Conservation (phyloP, 2,797 vertebrate species). For the Dermochelys coriacea region DNA sequence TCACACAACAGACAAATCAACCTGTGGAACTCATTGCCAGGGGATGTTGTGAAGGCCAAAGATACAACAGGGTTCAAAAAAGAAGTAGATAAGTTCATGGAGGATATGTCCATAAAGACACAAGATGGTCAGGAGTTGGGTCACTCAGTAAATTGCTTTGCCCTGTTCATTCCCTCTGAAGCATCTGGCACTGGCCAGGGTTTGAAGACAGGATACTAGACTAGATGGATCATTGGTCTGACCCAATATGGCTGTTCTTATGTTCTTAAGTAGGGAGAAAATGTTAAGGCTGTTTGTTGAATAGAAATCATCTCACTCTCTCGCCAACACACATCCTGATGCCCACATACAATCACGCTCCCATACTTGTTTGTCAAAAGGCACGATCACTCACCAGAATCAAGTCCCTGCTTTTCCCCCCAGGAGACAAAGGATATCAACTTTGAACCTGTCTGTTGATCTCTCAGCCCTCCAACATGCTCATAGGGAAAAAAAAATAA, state of each 20-base stretch:
- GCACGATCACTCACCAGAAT: neutral
- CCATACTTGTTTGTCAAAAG: neutral
- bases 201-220: too few relatives aligned
- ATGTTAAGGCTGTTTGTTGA: neutral
- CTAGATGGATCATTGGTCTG: too few relatives aligned
- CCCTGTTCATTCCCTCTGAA: too few relatives aligned
- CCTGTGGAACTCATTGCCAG: too few relatives aligned
- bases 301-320: neutral
- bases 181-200: too few relatives aligned
- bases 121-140: neutral
- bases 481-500: neutral
- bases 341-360: neutral
- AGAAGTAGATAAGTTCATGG: neutral
- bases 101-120: neutral
- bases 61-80: neutral
- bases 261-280: neutral
- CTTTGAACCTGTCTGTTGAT: neutral
- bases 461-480: neutral
- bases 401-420: neutral
- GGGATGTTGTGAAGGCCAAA: neutral
- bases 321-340: neutral
- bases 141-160: too few relatives aligned
- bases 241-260: too few relatives aligned
- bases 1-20: too few relatives aligned
- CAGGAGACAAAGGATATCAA: neutral